Evolutionary conservation across 2,797 vertebrate species (phyloP).

Genomic region (Xiphophorus birchmanni): DNA sequence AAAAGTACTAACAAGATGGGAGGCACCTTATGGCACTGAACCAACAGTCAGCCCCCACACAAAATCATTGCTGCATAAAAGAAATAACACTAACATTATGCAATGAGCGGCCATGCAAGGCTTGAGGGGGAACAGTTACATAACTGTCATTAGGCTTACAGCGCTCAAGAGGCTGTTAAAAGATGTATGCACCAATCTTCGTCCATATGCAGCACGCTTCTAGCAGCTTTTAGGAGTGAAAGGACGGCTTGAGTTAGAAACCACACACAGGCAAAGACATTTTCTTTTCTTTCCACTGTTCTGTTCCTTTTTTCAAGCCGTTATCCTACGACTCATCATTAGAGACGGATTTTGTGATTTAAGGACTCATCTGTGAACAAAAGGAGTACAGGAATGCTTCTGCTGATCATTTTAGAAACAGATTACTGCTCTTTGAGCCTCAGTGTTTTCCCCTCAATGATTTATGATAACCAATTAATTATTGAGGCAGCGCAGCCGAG

Average conservation of each 20-base stretch:
- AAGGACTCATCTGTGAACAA: neutral
- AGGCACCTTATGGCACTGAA: slow-evolving; percentile 7
- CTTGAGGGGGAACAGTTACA: slow-evolving; percentile 66
- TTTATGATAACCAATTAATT: slow-evolving; percentile 76
- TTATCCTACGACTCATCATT: neutral
- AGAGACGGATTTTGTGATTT: neutral
- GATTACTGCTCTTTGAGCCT: slow-evolving; percentile 54
- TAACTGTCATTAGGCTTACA: slow-evolving; percentile 65
- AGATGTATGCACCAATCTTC: slow-evolving; percentile 57
- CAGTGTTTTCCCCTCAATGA: slow-evolving; percentile 69
- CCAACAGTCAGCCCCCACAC: slow-evolving; percentile 11
- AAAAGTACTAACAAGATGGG: neutral
- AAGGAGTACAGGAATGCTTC: neutral
- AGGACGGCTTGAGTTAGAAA: slow-evolving; percentile 11
- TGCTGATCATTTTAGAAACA: slow-evolving; percentile 39
- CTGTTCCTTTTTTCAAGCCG: neutral
- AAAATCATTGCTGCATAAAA: slow-evolving; percentile 23
- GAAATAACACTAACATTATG: slow-evolving; percentile 59
- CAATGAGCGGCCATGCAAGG: slow-evolving; percentile 44
- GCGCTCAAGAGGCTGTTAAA: slow-evolving; percentile 61
- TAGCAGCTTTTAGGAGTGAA: neutral
- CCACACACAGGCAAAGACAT: neutral
- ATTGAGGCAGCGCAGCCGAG: slow-evolving; percentile 74
- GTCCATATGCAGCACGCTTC: slow-evolving; percentile 52
- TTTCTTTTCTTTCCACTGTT: neutral